Conservation (phyloP, 1,140 invertebrate species). For the Formica selysi region DNA sequence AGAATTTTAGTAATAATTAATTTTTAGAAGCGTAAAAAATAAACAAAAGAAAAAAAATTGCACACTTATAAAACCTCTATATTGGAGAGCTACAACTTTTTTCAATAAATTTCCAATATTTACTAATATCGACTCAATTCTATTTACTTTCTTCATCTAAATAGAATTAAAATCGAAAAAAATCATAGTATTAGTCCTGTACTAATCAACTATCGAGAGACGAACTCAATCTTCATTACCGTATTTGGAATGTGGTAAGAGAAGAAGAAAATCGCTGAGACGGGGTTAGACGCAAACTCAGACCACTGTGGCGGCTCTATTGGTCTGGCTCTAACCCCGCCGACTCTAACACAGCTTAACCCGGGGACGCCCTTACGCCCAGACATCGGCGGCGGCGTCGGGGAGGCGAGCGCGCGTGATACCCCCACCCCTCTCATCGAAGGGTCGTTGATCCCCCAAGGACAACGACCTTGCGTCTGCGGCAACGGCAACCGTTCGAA, state of each 20-base stretch:
- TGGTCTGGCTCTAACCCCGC: conserved; percentile 76
- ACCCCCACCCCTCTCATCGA: conserved; percentile 84
- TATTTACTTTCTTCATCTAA: background rate
- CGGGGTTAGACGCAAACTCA: conserved; percentile 33
- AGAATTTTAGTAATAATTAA: background rate
- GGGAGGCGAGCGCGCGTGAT: conserved; percentile 68
- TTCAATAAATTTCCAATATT: background rate
- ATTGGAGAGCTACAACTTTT: background rate
- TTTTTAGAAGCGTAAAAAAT: background rate
- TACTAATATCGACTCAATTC: background rate
- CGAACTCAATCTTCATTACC: background rate
- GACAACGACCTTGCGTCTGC: conserved; percentile 86
- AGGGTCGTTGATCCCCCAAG: conserved; percentile 87
- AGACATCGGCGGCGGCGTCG: conserved; percentile 73
- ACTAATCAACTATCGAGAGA: background rate
- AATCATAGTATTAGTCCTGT: background rate
- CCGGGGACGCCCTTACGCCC: conserved; percentile 76
- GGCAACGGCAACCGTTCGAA: conserved; percentile 82
- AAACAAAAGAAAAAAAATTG: too few relatives aligned
- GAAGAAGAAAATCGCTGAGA: background rate
- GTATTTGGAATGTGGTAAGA: background rate
- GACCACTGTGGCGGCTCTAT: conserved; percentile 69
- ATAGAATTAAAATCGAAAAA: background rate
- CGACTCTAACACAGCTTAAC: conserved; percentile 70
- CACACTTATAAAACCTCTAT: background rate